Conservation (phyloP, 2,113 vertebrate species). For the Gavia stellata region DNA sequence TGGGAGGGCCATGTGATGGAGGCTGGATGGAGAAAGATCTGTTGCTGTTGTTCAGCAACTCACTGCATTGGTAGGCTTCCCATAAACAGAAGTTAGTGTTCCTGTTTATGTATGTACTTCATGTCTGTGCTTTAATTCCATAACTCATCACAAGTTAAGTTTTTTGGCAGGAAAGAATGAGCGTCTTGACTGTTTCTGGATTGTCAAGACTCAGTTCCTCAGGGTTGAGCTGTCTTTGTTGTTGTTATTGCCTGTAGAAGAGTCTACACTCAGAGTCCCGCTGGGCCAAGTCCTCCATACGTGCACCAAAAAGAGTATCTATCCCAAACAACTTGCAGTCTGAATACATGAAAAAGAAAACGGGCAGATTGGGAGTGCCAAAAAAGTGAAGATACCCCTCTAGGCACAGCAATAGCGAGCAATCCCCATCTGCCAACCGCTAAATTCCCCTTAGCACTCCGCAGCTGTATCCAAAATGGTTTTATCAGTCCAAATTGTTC, state of each 20-base stretch:
- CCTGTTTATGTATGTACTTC: not conserved
- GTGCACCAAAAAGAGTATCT: not conserved
- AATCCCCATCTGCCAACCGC: not conserved
- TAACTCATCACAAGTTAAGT: not conserved
- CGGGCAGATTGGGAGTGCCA: not conserved
- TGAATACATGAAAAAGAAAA: not conserved
- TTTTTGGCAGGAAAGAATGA: not conserved
- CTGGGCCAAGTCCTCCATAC: not conserved
- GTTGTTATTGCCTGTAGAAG: not conserved
- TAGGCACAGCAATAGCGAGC: not conserved
- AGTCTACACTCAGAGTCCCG: rapidly evolving
- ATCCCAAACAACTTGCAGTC: not conserved
- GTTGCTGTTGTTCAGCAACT: not conserved
- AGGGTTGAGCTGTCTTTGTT: not conserved
- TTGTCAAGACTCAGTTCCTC: not conserved
- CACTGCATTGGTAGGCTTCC: too few relatives aligned
- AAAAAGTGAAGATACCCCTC: not conserved
- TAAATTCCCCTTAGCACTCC: not conserved
- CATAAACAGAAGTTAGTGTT: not conserved
- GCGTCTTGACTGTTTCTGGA: not conserved
- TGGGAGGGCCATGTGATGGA: not conserved
- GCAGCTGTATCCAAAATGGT: not conserved
- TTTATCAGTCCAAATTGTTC: not conserved
- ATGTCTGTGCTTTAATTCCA: not conserved
- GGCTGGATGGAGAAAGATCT: not conserved